Evolutionary conservation across 2,888 invertebrate species (phyloP).

Genomic region (Didymodactylos carnosus): DNA sequence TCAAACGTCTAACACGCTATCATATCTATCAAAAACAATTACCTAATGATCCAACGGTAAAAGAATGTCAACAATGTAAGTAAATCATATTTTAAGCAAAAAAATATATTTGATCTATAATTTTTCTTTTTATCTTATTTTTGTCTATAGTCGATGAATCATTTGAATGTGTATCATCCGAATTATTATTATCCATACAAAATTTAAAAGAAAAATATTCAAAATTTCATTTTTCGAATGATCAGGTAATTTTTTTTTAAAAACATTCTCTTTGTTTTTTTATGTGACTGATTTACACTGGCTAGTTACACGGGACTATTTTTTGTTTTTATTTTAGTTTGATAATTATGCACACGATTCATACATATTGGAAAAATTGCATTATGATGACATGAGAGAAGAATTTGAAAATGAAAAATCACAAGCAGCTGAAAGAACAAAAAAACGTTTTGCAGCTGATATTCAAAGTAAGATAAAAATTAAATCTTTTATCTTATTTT

Average conservation of each 20-base stretch:
- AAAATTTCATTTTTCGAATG: not conserved
- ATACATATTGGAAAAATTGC: not conserved
- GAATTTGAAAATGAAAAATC: not conserved
- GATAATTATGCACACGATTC: not conserved
- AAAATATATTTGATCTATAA: too few relatives aligned
- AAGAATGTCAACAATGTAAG: not conserved
- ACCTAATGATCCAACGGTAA: not conserved
- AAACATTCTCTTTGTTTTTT: not conserved
- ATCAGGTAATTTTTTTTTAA: not conserved
- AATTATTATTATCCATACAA: not conserved
- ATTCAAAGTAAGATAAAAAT: not conserved
- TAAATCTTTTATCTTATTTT: not conserved
- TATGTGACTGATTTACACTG: not conserved
- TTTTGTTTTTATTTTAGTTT: not conserved
- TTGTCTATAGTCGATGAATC: not conserved
- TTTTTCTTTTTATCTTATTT: not conserved
- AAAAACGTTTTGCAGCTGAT: not conserved
- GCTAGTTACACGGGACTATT: too few relatives aligned
- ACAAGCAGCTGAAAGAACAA: not conserved
- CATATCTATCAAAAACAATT: constrained; percentile 42
- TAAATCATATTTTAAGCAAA: too few relatives aligned
- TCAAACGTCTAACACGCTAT: constrained; percentile 52
- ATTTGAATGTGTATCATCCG: not conserved
- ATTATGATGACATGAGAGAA: not conserved
- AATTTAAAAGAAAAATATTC: not conserved